Evolutionary conservation across 2,113 vertebrate species (phyloP), one percentile per base, ranked within the genome.

Genomic region (Ophthalmolycus amberensis): DNA sequence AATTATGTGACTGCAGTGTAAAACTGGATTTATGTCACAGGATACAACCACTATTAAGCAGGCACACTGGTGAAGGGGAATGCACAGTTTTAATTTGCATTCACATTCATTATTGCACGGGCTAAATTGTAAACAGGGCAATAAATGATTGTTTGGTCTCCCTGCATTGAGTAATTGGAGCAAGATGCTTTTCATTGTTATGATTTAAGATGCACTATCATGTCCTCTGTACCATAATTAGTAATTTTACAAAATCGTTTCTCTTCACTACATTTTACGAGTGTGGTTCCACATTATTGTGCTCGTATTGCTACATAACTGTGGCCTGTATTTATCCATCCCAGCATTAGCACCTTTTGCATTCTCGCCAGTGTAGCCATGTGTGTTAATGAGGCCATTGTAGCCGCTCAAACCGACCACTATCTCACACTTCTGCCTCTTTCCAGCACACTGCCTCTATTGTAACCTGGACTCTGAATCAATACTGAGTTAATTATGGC

Each of bases 401-500:
- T 88, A 77, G 83, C 79, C 37, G 56, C 83, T 86, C 75, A 75
- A 84, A 85, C 85, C 83, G 63, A 88, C 85, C 90, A 83, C 71
- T 79, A 71, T 83, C 87, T 85, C 88, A 80, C 90, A 83, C 88
- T 79, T 80, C 77, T 72, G 75, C 80, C 77, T 72, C 78, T 82
- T 84, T 84, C 86, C 67, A 79, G 79, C 11, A 34, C 69, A 10
- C 91, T 71, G 82, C 86, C 83, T 91, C 73, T 64, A 80, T 88
- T 91, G 90, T 88, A 88, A 87, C 84, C 77, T 82, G 88, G 87
- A 84, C 80, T 88, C 58, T 67, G 75, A 89, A 94, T 94, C 91
- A 65, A 93, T 94, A 90, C 78, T 79, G 84, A 92, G 91, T 92
- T 91, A 90, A 92, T 92, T 88, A 93, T 79, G 85, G 86, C 85